Evolutionary conservation across 2,888 invertebrate species (phyloP).

Genomic region (Leptinotarsa juncta): DNA sequence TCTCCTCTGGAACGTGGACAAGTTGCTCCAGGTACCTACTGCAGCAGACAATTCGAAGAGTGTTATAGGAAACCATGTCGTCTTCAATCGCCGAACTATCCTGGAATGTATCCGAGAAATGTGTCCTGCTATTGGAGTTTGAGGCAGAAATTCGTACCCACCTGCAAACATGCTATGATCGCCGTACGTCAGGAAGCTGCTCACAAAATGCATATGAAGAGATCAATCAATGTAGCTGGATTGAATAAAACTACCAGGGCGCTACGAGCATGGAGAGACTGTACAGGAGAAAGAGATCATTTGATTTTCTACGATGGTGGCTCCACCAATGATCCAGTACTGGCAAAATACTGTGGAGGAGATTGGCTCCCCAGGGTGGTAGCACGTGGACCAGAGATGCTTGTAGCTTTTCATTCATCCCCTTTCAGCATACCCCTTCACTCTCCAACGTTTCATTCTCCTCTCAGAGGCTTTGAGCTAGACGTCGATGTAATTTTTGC

Average conservation of each 20-base stretch:
- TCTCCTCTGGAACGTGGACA: conserved; percentile 86
- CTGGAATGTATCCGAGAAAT: conserved; percentile 88
- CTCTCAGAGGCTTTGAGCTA: conserved; percentile 84
- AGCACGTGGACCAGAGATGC: conserved; percentile 82
- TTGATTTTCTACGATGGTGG: conserved; percentile 89
- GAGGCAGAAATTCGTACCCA: conserved; percentile 86
- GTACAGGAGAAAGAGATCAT: conserved; percentile 84
- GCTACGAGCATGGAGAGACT: conserved; percentile 85
- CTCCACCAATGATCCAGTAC: conserved; percentile 83
- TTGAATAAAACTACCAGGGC: conserved; percentile 77
- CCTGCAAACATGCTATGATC: conserved; percentile 92
- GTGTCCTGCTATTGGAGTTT: conserved; percentile 92
- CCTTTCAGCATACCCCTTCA: conserved; percentile 84
- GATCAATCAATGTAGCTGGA: conserved; percentile 75
- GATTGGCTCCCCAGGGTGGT: conserved; percentile 86
- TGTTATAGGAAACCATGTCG: conserved; percentile 88
- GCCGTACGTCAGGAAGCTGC: conserved; percentile 82
- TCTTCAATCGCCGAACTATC: conserved; percentile 91
- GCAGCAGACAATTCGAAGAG: conserved; percentile 86
- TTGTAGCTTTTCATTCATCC: conserved; percentile 89
- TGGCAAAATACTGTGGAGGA: conserved; percentile 90
- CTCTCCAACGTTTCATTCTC: conserved; percentile 72
- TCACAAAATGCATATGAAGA: conserved; percentile 79
- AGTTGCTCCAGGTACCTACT: conserved; percentile 73
- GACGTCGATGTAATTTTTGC: conserved; percentile 90